Evolutionary conservation across 2,113 vertebrate genomes (phyloP), one percentile per base, ranked within the genome.

Genomic region (Microtus richardsoni): DNA sequence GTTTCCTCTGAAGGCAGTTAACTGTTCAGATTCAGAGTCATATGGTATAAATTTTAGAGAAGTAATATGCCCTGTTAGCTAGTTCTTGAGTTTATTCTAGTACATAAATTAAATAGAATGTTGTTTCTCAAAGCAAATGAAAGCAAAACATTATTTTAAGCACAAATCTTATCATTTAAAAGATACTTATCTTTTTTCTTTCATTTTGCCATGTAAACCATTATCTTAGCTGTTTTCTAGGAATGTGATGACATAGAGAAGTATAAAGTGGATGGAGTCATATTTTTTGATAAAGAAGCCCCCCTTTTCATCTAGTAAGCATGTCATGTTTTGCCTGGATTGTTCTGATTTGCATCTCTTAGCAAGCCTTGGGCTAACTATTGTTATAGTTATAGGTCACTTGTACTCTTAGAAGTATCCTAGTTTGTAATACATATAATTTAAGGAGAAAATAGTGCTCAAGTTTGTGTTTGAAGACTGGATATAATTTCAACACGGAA

Each of bases 21-120:
- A 30, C 11, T 33, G 3, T 78, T 17, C 94, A 60, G 41, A 87
- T 74, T 94, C 44, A 83, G 19, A 87, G 47, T 22, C 47, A 84
- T 3, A 58, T 78, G 26, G 19, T 54, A 92, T 19, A 94, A 92
- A 94, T 60, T 90, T 74, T 92, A 88, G 80, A 90, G n/a, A 82
- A 60, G 1, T 16, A 87, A 58, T 24, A 73, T 6, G 54, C n/a
- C 7, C 7, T 12, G 58, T 64, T 89, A 79, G 58, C 26, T 91
- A 41, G 54, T 85, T 91, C 14, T 91, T 91, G 39, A 88, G 6
- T 79, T 78, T 41, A 62, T 6, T 88, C 22, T 90, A 28, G 28
- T 41, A 73, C 5, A 28, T 75, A 70, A 91, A 52, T 84, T 91
- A 70, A 62, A 33, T 96, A 36, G 9, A 79, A 79, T 13, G 41